Conservation (phyloP, 2,113 vertebrate species). For the Danio rerio region GRCz12tu NC_133177.1:6988501-6989000, state of each 20-base stretch:
- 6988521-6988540: not conserved
- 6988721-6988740: slow-evolving; percentile 4
- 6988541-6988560: slow-evolving; percentile 5
- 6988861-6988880: not conserved
- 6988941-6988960: slow-evolving; percentile 4
- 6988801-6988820: not conserved
- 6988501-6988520: not conserved
- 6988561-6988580: not conserved
- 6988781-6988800: not conserved
- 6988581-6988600: slow-evolving; percentile 25
- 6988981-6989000: not conserved
- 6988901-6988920: not conserved
- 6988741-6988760: not conserved
- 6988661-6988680: not conserved
- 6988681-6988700: not conserved
- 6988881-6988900: too few species aligned
- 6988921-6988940: not conserved
- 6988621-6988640: slow-evolving; percentile 40
- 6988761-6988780: not conserved
- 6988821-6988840: not conserved
- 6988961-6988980: not conserved
- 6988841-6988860: not conserved
- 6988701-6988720: not conserved
- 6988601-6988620: slow-evolving; percentile 12
- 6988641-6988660: not conserved